Percentiles rank a stretch among this genome's conserved stretches.
Evolutionary conservation across 2,797 vertebrate genomes (phyloP).

Genomic region (Pipistrellus nathusii): DNA sequence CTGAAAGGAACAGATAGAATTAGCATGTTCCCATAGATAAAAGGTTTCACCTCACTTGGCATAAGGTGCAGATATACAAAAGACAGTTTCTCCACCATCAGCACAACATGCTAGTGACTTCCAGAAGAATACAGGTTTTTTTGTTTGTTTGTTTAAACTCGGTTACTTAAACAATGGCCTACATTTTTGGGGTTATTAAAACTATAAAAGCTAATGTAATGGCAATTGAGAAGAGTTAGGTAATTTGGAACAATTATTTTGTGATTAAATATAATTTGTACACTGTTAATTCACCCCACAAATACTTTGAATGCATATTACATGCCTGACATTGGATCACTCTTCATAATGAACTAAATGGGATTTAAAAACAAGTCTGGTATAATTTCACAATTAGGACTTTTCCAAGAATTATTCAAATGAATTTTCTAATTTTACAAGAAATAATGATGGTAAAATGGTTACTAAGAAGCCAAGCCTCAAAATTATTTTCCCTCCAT

Average conservation of each 20-base stretch:
- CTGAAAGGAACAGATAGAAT: not conserved
- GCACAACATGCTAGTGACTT: no score
- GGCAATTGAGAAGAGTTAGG: not conserved
- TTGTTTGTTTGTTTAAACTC: not conserved
- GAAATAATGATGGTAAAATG: not conserved
- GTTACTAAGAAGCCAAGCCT: not conserved
- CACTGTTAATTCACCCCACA: not conserved
- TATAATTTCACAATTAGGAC: not conserved
- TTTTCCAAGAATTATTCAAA: conserved; percentile 10
- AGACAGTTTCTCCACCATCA: not conserved
- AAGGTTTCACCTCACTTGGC: not conserved
- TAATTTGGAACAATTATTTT: conserved; percentile 45
- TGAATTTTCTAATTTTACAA: not conserved
- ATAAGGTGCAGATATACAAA: not conserved
- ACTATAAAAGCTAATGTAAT: not conserved
- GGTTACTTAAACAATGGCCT: not conserved
- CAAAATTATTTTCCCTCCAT: not conserved
- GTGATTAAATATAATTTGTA: conserved; percentile 40
- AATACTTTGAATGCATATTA: conserved; percentile 14
- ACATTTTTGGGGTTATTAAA: not conserved
- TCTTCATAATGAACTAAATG: not conserved
- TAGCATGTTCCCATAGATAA: not conserved
- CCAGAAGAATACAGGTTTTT: no score
- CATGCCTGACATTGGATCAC: not conserved
- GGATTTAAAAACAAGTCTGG: not conserved